Conservation (phyloP, 2,797 vertebrate species). For the Craterocephalus amniculus region DNA sequence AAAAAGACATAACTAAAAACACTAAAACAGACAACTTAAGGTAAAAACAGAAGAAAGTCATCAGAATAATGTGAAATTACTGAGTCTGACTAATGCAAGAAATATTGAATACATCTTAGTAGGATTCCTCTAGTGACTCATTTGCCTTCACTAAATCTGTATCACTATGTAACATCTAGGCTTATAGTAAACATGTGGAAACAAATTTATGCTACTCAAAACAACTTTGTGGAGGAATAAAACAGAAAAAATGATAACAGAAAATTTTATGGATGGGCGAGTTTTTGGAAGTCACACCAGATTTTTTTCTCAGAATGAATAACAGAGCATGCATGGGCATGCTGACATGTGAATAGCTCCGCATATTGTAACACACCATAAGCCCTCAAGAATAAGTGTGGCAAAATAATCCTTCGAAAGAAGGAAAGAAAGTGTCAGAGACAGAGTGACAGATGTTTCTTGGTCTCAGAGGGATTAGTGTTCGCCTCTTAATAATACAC, state of each 20-base stretch:
- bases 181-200: slow-evolving; percentile 17
- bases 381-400: slow-evolving; percentile 15
- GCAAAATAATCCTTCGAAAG: slow-evolving; percentile 36
- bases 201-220: slow-evolving; percentile 6
- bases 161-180: slow-evolving; percentile 25
- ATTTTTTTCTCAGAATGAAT: neutral
- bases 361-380: neutral
- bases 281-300: neutral
- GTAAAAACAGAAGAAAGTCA: neutral
- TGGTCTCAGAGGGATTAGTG: slow-evolving; percentile 53
- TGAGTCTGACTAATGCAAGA: neutral
- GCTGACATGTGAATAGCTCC: neutral
- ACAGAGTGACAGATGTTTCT: slow-evolving; percentile 51
- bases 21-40: no score
- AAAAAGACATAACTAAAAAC: neutral
- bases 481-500: slow-evolving; percentile 44
- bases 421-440: slow-evolving; percentile 19
- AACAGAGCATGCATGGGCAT: neutral
- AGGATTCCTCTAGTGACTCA: slow-evolving; percentile 44
- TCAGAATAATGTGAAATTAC: neutral
- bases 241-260: neutral
- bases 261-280: neutral
- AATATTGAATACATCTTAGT: neutral
- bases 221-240: neutral
- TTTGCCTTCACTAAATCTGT: slow-evolving; percentile 35